These are phyloP conservation scores for Cloeon dipterum DNA, from an alignment of 2,888 invertebrate species.

Conservation along the genomic window DNA sequence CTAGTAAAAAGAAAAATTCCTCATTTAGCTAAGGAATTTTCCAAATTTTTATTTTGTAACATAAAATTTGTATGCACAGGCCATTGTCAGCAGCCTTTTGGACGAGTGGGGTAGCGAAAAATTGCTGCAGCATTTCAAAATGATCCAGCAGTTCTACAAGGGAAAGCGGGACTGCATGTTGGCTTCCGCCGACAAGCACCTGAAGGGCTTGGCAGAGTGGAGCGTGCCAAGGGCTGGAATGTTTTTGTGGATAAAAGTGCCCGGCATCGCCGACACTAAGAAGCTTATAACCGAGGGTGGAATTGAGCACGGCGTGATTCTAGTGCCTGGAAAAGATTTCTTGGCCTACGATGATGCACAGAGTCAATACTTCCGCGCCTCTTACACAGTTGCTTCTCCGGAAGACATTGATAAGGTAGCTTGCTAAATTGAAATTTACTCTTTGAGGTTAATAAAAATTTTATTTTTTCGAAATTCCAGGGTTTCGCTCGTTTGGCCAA, in stretches of 20 bases:
- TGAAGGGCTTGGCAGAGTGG: conserved; percentile 39
- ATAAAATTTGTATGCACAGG: too few relatives aligned
- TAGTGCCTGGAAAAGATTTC: conserved; percentile 55
- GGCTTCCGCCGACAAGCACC: conserved; percentile 29
- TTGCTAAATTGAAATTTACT: conserved; percentile 1
- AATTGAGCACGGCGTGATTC: conserved; percentile 36
- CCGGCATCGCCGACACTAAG: conserved; percentile 41
- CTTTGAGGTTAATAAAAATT: too few relatives aligned
- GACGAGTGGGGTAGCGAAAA: conserved; percentile 33
- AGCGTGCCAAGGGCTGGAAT: conserved; percentile 43
- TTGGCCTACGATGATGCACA: conserved; percentile 33
- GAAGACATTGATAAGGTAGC: conserved; percentile 35
- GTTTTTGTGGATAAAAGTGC: conserved; percentile 53
- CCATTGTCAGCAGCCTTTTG: conserved; percentile 28
- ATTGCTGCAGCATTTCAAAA: conserved; percentile 30
- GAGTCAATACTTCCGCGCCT: conserved; percentile 41
- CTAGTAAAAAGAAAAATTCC: too few relatives aligned
- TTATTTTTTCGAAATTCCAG: too few relatives aligned
- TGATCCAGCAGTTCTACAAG: conserved; percentile 35
- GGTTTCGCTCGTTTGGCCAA: background rate
- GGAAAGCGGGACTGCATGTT: conserved; percentile 35
- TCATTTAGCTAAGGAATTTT: too few relatives aligned
- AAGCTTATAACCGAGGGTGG: conserved; percentile 48
- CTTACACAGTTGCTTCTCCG: conserved; percentile 40
- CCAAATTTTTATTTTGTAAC: too few relatives aligned